Evolutionary conservation across 2,113 vertebrate genomes (phyloP).

Genomic region (Archilochus colubris): DNA sequence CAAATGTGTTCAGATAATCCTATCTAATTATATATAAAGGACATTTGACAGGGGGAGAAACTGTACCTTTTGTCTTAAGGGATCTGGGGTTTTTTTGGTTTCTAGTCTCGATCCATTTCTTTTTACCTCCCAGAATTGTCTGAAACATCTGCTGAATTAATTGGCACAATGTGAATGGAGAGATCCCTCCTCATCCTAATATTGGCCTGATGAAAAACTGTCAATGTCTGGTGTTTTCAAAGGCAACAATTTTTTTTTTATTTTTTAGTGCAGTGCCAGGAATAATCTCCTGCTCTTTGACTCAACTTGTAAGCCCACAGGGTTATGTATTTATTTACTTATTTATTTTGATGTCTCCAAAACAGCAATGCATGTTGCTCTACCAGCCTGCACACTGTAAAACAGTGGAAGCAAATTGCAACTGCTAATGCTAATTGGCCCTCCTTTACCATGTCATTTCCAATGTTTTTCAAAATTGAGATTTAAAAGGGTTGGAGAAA

Average conservation of each 20-base stretch:
- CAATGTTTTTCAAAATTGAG: constrained; percentile 56
- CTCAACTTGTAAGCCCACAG: constrained; percentile 51
- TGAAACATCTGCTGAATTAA: constrained; percentile 18
- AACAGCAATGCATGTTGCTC: constrained; percentile 3
- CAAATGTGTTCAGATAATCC: neutral
- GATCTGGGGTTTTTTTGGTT: neutral
- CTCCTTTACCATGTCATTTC: constrained; percentile 61
- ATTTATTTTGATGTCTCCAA: constrained; percentile 63
- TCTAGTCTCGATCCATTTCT: neutral
- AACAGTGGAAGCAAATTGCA: constrained; percentile 35
- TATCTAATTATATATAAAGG: neutral
- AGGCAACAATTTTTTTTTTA: constrained; percentile 22
- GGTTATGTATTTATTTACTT: constrained; percentile 61
- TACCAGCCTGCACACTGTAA: constrained; percentile 21
- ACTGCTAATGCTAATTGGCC: constrained; percentile 65
- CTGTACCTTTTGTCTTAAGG: neutral
- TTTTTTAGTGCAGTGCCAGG: constrained; percentile 54
- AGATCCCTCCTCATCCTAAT: constrained; percentile 27
- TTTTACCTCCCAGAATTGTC: constrained; percentile 8
- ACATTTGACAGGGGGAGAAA: neutral
- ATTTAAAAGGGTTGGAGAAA: constrained; percentile 55
- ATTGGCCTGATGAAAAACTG: constrained; percentile 37
- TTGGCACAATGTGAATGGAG: neutral
- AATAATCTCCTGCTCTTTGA: constrained; percentile 60
- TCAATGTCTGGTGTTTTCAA: constrained; percentile 63